A percentile compares a stretch with the other conserved stretches of the same genome.
These are phyloP conservation scores for Latrodectus hesperus DNA, from an alignment of 2,888 invertebrate genomes.

Conservation along the genomic window DNA sequence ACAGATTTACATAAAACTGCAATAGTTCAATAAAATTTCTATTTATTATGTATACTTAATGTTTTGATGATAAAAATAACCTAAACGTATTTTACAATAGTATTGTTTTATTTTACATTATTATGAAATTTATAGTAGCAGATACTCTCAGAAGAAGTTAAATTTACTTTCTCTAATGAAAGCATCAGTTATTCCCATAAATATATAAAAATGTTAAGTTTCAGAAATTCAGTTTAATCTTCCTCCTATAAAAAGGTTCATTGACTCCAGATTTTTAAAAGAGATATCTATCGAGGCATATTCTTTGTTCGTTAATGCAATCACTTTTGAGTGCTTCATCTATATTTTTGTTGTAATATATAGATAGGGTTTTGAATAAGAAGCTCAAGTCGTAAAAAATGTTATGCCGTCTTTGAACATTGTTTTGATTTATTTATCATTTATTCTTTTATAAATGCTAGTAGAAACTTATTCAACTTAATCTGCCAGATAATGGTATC, in stretches of 20 bases:
- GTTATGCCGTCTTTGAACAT: neutral
- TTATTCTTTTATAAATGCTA: constrained; percentile 19
- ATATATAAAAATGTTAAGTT: neutral
- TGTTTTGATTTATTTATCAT: constrained; percentile 28
- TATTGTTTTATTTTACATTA: too few relatives aligned
- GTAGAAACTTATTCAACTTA: constrained; percentile 29
- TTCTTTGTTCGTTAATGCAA: neutral
- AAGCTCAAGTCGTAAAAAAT: constrained; percentile 19
- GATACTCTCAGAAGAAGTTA: too few relatives aligned
- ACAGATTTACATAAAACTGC: too few relatives aligned
- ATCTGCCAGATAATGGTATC: constrained; percentile 36
- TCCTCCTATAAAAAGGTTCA: neutral
- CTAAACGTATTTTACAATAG: too few relatives aligned
- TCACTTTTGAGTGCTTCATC: constrained; percentile 5
- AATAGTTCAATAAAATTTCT: too few relatives aligned
- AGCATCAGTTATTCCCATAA: too few relatives aligned
- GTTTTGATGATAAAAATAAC: too few relatives aligned
- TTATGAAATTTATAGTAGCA: too few relatives aligned
- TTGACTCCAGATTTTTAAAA: neutral
- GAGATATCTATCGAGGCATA: neutral
- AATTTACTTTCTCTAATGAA: too few relatives aligned
- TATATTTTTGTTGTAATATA: constrained; percentile 7
- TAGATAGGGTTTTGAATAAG: constrained; percentile 32
- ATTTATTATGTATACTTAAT: too few relatives aligned
- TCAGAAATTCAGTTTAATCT: neutral